Conservation (phyloP, 2,888 invertebrate genomes). For the Eustalomyia histrio region DNA sequence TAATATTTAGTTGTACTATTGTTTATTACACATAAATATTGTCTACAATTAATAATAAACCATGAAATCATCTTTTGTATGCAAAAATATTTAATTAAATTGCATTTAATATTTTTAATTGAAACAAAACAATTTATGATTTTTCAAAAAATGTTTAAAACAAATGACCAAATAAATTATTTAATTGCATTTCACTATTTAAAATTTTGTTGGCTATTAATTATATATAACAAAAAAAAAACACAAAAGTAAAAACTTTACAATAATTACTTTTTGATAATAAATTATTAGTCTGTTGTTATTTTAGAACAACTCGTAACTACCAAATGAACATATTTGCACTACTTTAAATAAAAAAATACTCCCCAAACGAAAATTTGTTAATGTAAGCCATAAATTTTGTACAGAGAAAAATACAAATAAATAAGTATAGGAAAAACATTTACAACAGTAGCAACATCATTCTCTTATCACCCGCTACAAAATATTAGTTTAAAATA, state of each 20-base stretch:
- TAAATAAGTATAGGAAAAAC: neutral
- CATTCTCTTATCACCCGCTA: neutral
- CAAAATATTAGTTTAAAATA: slow-evolving; percentile 21
- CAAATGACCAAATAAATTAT: slow-evolving; percentile 39
- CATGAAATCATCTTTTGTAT: slow-evolving; percentile 53
- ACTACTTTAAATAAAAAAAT: slow-evolving; percentile 15
- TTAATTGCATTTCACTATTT: slow-evolving; percentile 40
- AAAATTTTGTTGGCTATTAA: slow-evolving; percentile 50
- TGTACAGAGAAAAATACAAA: slow-evolving; percentile 33
- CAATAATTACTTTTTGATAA: slow-evolving; percentile 57
- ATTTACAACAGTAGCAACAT: slow-evolving; percentile 5
- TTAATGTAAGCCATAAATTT: slow-evolving; percentile 64
- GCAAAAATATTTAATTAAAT: slow-evolving; percentile 27
- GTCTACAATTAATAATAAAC: slow-evolving; percentile 47
- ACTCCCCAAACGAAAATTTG: slow-evolving; percentile 57
- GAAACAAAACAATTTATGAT: neutral
- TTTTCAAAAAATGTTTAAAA: slow-evolving; percentile 11
- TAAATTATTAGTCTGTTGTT: slow-evolving; percentile 33
- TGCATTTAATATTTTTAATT: slow-evolving; percentile 29
- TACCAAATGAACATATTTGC: slow-evolving; percentile 17
- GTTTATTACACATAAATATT: neutral
- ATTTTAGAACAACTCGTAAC: slow-evolving; percentile 9
- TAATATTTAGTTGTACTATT: too few species aligned
- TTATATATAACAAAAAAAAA: slow-evolving; percentile 36
- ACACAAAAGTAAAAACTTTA: slow-evolving; percentile 31